Percentiles rank a stretch among this genome's conserved stretches.
These are phyloP conservation scores for Centropristis striata DNA, from an alignment of 2,113 vertebrate genomes.

Conservation along the genomic window DNA sequence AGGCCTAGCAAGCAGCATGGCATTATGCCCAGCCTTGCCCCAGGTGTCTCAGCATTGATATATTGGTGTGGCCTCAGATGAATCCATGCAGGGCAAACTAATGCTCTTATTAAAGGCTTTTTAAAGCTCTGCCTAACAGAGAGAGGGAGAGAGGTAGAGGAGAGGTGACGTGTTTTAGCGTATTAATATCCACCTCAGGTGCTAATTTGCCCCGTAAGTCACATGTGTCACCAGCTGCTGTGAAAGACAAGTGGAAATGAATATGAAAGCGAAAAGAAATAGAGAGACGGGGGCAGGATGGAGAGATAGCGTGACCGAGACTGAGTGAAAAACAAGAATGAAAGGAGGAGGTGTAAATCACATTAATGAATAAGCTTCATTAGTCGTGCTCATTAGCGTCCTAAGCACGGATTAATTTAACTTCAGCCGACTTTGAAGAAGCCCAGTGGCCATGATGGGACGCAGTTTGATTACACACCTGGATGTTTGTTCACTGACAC, in stretches of 20 bases:
- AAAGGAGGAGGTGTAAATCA: slow-evolving; percentile 60
- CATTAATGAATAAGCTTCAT: slow-evolving; percentile 71
- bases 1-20: slow-evolving; percentile 24
- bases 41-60: slow-evolving; percentile 51
- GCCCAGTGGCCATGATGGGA: slow-evolving; percentile 36
- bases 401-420: slow-evolving; percentile 65
- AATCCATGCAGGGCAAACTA: slow-evolving; percentile 41
- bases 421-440: slow-evolving; percentile 55
- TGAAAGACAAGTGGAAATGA: slow-evolving; percentile 44
- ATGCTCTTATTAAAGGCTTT: slow-evolving; percentile 55
- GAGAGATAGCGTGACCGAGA: slow-evolving; percentile 20
- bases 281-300: background rate
- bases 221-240: slow-evolving; percentile 38
- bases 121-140: slow-evolving; percentile 28
- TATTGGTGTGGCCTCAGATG: slow-evolving; percentile 45
- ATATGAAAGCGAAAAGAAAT: slow-evolving; percentile 23
- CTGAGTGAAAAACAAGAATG: slow-evolving; percentile 36
- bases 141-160: slow-evolving; percentile 7
- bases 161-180: slow-evolving; percentile 34
- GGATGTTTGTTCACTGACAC: slow-evolving; percentile 57
- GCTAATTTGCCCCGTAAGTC: slow-evolving; percentile 60
- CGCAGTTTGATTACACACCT: slow-evolving; percentile 56
- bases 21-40: slow-evolving; percentile 51
- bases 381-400: slow-evolving; percentile 69
- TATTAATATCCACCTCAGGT: slow-evolving; percentile 58